These are phyloP conservation scores for Andrena camellia DNA, from an alignment of 2,888 invertebrate species.

Conservation along the genomic window DNA sequence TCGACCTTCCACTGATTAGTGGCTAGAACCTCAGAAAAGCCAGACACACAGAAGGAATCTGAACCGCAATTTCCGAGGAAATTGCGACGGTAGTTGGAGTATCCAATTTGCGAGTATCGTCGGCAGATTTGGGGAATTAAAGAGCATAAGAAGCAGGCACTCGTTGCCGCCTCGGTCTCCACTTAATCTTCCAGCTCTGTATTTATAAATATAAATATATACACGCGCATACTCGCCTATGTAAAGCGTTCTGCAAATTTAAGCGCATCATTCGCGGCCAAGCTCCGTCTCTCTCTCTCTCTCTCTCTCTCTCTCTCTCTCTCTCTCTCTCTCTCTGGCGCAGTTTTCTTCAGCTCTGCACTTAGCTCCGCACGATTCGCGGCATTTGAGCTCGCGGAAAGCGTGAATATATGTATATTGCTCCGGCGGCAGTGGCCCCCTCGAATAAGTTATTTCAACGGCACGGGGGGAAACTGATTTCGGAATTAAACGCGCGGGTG, in stretches of 20 bases:
- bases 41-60: neutral
- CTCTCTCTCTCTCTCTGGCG: neutral
- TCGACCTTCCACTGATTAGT: neutral
- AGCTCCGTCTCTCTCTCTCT: neutral
- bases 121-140: constrained; percentile 66
- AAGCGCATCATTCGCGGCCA: constrained; percentile 6
- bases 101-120: constrained; percentile 71
- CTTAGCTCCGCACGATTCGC: neutral
- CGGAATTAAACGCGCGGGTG: constrained; percentile 38
- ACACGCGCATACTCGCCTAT: neutral
- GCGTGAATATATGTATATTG: constrained; percentile 21
- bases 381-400: neutral
- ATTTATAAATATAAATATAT: neutral
- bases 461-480: constrained; percentile 42
- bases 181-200: neutral
- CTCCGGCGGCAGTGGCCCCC: constrained; percentile 14
- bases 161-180: neutral
- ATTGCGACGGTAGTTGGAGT: constrained; percentile 35
- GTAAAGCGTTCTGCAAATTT: constrained; percentile 10
- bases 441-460: constrained; percentile 42
- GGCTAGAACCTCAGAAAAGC: neutral
- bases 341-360: constrained; percentile 2
- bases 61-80: neutral
- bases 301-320: neutral
- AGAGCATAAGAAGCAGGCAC: constrained; percentile 20